phyloP scores from a whole-genome alignment of 2,797 vertebrate species.

The Clarias platycephalus region DNA sequence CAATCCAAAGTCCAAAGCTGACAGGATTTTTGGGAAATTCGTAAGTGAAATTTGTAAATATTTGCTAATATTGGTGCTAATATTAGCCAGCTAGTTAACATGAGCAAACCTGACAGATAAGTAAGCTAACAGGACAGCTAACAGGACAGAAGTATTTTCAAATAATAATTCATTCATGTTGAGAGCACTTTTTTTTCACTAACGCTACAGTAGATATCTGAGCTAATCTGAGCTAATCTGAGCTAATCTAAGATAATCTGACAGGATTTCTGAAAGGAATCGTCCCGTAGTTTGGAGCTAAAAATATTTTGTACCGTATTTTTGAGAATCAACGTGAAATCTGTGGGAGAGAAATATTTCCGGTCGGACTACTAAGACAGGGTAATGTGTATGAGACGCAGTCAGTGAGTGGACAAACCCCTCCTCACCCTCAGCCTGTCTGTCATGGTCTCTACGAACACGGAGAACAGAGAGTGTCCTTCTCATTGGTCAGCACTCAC shows the following conservation, averaged over 20 bases:
- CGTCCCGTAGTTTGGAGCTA: too few relatives aligned
- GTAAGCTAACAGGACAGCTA: neutral
- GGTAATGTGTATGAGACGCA: too few relatives aligned
- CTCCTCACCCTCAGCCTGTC: too few relatives aligned
- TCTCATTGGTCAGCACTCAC: too few relatives aligned
- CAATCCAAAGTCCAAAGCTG: neutral
- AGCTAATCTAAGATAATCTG: neutral
- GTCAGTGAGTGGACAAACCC: too few relatives aligned
- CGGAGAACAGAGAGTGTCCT: too few relatives aligned
- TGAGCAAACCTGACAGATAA: neutral
- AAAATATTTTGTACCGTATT: too few relatives aligned
- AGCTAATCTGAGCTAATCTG: neutral
- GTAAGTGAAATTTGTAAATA: neutral
- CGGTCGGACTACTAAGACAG: too few relatives aligned
- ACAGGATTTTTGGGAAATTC: neutral
- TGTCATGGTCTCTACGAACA: too few relatives aligned
- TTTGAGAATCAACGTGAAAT: too few relatives aligned
- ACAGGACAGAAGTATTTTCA: neutral
- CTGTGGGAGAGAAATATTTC: too few relatives aligned
- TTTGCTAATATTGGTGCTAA: neutral
- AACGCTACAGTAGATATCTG: neutral
- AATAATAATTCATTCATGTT: neutral
- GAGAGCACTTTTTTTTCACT: neutral
- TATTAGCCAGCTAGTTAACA: neutral
- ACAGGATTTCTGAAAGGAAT: neutral